phyloP scores from a whole-genome alignment of 2,888 invertebrate genomes.

The Encarsia formosa region DNA sequence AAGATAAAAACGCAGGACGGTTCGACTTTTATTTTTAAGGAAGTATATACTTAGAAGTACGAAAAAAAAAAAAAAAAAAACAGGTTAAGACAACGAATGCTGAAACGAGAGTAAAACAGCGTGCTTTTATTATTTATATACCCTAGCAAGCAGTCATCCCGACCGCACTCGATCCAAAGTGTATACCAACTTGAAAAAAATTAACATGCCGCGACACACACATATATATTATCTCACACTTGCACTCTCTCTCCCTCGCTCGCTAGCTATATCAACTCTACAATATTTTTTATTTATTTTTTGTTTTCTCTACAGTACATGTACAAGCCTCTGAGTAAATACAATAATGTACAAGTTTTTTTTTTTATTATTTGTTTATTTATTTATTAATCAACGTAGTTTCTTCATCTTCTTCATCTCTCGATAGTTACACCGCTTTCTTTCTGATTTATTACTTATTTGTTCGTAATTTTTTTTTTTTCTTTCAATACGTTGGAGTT shows the following conservation, averaged over 20 bases:
- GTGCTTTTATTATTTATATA: too few species aligned
- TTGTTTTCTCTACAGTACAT: constrained; percentile 35
- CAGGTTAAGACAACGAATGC: too few species aligned
- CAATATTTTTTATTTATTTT: constrained; percentile 20
- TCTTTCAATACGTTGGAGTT: constrained; percentile 36
- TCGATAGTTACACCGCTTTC: background rate
- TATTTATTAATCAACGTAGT: constrained; percentile 1
- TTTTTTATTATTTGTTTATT: constrained; percentile 1
- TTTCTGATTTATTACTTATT: background rate
- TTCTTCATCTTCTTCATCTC: background rate
- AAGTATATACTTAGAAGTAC: background rate
- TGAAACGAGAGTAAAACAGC: too few species aligned
- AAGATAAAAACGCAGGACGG: constrained; percentile 2
- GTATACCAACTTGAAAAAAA: too few species aligned
- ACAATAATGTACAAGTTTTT: constrained; percentile 46
- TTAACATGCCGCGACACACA: background rate
- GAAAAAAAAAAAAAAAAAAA: too few species aligned
- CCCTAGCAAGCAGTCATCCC: background rate
- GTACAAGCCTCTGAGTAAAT: constrained; percentile 42
- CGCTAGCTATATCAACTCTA: constrained; percentile 22
- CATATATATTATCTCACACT: background rate
- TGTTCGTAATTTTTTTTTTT: constrained; percentile 1
- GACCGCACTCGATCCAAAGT: background rate
- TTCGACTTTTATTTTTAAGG: constrained; percentile 8
- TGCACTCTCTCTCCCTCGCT: background rate